Conservation (phyloP, 2,888 invertebrate species). For the Biston betularia region DNA sequence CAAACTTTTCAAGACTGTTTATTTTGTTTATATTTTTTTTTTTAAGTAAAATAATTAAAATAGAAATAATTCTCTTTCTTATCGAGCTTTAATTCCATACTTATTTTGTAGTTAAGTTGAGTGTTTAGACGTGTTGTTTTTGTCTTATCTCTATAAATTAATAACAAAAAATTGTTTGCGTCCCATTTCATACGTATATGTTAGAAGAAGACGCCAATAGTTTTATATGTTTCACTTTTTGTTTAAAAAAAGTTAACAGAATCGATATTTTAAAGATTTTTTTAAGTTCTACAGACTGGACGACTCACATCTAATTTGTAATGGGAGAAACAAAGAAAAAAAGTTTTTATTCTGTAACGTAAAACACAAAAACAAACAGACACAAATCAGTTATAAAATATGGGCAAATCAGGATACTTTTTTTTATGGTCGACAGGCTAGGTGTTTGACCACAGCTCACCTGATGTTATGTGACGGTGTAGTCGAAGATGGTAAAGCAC, state of each 20-base stretch:
- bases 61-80: background rate
- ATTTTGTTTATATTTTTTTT: slow-evolving; percentile 29
- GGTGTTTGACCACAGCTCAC: too few species aligned
- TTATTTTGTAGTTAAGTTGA: slow-evolving; percentile 7
- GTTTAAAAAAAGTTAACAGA: background rate
- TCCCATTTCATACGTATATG: background rate
- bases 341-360: too few species aligned
- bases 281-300: too few species aligned
- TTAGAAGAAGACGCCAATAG: background rate
- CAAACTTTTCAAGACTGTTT: slow-evolving; percentile 49
- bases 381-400: too few species aligned
- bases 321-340: too few species aligned
- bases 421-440: too few species aligned
- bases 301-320: too few species aligned
- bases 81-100: slow-evolving; percentile 10
- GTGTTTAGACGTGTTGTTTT: background rate
- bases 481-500: too few species aligned
- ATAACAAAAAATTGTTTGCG: background rate
- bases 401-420: too few species aligned
- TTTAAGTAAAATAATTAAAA: background rate
- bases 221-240: background rate
- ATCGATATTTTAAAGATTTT: background rate
- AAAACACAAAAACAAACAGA: too few species aligned
- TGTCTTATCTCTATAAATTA: background rate
- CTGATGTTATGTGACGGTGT: too few species aligned